phyloP scores from a whole-genome alignment of 2,888 invertebrate species.

The Peribatodes rhomboidaria region DNA sequence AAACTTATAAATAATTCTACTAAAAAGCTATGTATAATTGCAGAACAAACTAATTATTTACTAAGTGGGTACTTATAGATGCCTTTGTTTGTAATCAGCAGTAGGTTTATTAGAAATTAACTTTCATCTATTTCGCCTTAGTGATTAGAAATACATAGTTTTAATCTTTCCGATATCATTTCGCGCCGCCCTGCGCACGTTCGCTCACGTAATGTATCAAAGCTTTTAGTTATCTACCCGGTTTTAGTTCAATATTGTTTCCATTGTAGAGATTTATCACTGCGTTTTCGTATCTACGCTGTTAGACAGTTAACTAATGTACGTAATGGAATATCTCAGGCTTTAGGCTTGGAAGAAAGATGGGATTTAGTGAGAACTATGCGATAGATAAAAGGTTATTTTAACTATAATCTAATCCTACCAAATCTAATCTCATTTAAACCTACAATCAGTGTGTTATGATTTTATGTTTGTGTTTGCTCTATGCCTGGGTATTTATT shows the following conservation, averaged over 20 bases:
- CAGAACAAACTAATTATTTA: too few species aligned
- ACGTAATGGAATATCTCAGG: conserved; percentile 21
- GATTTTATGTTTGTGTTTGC: too few species aligned
- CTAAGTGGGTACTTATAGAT: not conserved
- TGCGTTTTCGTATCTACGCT: conserved; percentile 28
- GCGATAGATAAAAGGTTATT: too few species aligned
- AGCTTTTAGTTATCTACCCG: conserved; percentile 35
- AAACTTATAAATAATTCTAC: too few species aligned
- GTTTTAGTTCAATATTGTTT: conserved; percentile 34
- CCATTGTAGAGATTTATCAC: conserved; percentile 34
- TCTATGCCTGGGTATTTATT: too few species aligned
- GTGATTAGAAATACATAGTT: not conserved
- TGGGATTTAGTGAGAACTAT: too few species aligned
- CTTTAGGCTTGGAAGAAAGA: not conserved
- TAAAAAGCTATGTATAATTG: too few species aligned
- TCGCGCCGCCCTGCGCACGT: not conserved
- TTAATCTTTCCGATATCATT: not conserved
- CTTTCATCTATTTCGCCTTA: not conserved
- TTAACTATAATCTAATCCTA: too few species aligned
- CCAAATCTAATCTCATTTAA: too few species aligned
- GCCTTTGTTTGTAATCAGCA: not conserved
- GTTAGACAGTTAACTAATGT: conserved; percentile 28
- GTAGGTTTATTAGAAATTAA: not conserved
- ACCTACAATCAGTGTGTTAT: too few species aligned
- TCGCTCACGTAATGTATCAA: conserved; percentile 21